These are phyloP conservation scores for Drosophila gunungcola DNA, from an alignment of 1,140 invertebrate species.

Conservation along the genomic window DNA sequence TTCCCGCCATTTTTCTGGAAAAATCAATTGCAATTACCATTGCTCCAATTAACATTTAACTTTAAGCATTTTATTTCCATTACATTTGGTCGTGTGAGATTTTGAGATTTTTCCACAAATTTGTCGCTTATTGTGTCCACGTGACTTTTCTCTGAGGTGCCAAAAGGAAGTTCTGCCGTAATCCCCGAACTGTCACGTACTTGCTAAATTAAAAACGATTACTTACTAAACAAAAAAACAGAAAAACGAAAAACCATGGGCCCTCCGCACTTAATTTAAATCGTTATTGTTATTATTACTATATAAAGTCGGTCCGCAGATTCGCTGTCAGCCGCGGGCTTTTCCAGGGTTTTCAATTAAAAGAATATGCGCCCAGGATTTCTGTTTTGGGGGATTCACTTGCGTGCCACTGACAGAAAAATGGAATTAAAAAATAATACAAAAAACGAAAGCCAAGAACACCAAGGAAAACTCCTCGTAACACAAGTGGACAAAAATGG, in stretches of 20 bases:
- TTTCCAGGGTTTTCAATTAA: conserved; percentile 73
- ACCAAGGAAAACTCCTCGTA: conserved; percentile 16
- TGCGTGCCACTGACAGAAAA: conserved; percentile 72
- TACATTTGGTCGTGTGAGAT: conserved; percentile 20
- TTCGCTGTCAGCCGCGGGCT: conserved; percentile 2
- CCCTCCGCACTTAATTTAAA: conserved; percentile 75
- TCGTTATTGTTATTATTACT: conserved; percentile 81
- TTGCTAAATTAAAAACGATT: conserved; percentile 81
- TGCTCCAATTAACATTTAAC: conserved; percentile 33
- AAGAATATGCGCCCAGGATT: conserved; percentile 71
- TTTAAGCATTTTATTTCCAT: conserved; percentile 49
- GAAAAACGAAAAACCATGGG: conserved; percentile 27
- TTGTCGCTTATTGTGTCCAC: conserved; percentile 38
- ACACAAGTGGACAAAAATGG: conserved; percentile 24
- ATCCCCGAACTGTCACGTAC: conserved; percentile 68
- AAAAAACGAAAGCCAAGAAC: not conserved
- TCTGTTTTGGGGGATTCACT: conserved; percentile 18
- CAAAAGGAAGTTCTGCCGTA: conserved; percentile 15
- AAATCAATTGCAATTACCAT: conserved; percentile 37
- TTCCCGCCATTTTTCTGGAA: conserved; percentile 5
- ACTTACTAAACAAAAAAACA: conserved; percentile 57
- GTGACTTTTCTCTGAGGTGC: conserved; percentile 26
- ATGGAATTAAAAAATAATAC: conserved; percentile 19
- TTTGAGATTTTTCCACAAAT: conserved; percentile 40
- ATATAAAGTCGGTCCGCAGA: conserved; percentile 63